These are phyloP conservation scores for Armadillidium nasatum DNA, from an alignment of 1,140 invertebrate genomes.

Conservation along the genomic window DNA sequence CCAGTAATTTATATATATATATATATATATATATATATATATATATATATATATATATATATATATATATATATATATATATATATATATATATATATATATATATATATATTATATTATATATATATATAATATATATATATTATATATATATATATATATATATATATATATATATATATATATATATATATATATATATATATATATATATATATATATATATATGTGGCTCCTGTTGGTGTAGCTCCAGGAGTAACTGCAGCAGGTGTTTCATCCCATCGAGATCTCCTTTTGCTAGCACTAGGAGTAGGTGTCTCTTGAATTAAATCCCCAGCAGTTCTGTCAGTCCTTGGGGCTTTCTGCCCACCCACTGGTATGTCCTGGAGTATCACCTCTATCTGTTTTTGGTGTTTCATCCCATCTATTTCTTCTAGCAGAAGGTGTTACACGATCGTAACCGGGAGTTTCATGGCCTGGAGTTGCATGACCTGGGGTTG, in stretches of 20 bases:
- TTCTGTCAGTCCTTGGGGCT: constrained; percentile 89
- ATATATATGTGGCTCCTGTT: constrained; percentile 38
- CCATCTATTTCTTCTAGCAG: constrained; percentile 88
- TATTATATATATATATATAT: too few relatives aligned
- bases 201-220: too few relatives aligned
- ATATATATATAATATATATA: too few relatives aligned
- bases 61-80: too few relatives aligned
- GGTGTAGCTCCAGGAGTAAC: constrained; percentile 49
- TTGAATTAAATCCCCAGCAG: constrained; percentile 71
- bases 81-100: too few relatives aligned
- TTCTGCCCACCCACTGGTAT: constrained; percentile 93
- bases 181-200: too few relatives aligned
- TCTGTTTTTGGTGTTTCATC: constrained; percentile 98
- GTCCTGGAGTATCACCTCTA: constrained; percentile 89
- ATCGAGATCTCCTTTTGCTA: constrained; percentile 79
- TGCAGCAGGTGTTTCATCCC: constrained; percentile 88
- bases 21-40: too few relatives aligned
- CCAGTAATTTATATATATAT: too few relatives aligned
- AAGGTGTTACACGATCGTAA: constrained; percentile 66
- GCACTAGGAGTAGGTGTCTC: constrained; percentile 88
- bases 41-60: too few relatives aligned
- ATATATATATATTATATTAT: too few relatives aligned
- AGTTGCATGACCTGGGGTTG: constrained; percentile 84
- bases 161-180: too few relatives aligned
- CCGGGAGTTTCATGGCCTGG: constrained; percentile 84